Base-by-base conservation (phyloP, 2,113 vertebrate species). In the Piprites chloris region DNA sequence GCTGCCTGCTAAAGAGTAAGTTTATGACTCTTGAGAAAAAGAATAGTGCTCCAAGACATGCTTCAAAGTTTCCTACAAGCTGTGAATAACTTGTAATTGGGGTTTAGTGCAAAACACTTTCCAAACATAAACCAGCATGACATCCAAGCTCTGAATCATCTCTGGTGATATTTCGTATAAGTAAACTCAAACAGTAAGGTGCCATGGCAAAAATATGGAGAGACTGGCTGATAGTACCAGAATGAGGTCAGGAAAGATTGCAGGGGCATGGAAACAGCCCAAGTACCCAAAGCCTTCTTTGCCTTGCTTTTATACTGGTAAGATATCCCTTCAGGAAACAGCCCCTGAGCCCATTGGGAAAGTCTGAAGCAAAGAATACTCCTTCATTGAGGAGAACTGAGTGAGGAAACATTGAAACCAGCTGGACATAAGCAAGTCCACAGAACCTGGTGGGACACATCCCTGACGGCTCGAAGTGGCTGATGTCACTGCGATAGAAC, bases 141-240 rank as follows among this genome's bases (percentile, higher is more conserved):
- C 59, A 72, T 68, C 28, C 35, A 69, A 67, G 27, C n/a, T 77
- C 33, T 97, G 94, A 95, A 82, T 96, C 91, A 92, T 49, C n/a
- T 20, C 52, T 50, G 82, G 50, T 96, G 77, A 89, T 90, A 86
- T 93, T 96, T 97, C 26, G 33, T 53, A 21, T 28, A 35, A 65
- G 58, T 50, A 63, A 84, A 76, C 7, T 67, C 37, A 37, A 53
- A 50, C 17, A 73, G 58, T 44, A 41, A 50, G 37, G 21, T 72
- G 27, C 7, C 39, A 53, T 8, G 8, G 24, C 39, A 94, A 63
- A 68, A 76, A 41, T 39, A 39, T 1, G 61, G 37, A 62, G 44
- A n/a, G 62, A 32, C 8, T 19, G 26, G 50, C 66, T 62, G 39
- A 67, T 8, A 75, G 32, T 63, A 24, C 21, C n/a, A 30, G 27